These are phyloP conservation scores for Pedicia rivosa DNA, from an alignment of 2,888 invertebrate genomes.

Conservation along the genomic window DNA sequence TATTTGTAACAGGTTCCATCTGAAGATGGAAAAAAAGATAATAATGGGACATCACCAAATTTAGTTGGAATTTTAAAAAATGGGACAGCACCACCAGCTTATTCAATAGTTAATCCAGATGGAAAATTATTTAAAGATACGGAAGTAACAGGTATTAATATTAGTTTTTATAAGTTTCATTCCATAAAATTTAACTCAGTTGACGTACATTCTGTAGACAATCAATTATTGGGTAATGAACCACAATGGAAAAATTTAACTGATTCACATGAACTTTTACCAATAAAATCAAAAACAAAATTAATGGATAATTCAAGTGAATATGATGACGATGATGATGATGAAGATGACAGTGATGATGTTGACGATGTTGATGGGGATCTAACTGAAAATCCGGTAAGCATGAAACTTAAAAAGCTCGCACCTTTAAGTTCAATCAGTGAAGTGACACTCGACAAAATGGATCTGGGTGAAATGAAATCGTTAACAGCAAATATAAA, in stretches of 20 bases:
- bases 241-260: slow-evolving; percentile 38
- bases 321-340: slow-evolving; percentile 22
- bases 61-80: slow-evolving; percentile 30
- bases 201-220: too few relatives aligned
- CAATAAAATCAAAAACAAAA: slow-evolving; percentile 17
- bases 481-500: background rate
- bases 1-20: background rate
- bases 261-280: slow-evolving; percentile 17
- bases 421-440: slow-evolving; percentile 38
- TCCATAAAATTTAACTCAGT: too few relatives aligned
- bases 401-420: slow-evolving; percentile 26
- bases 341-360: slow-evolving; percentile 22
- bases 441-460: slow-evolving; percentile 29
- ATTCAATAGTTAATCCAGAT: too few relatives aligned
- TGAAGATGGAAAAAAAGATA: slow-evolving; percentile 22
- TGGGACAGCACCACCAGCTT: slow-evolving; percentile 20
- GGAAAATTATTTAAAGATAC: too few relatives aligned
- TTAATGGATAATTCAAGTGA: slow-evolving; percentile 22
- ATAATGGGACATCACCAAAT: slow-evolving; percentile 18
- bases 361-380: slow-evolving; percentile 19
- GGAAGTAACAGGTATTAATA: too few relatives aligned
- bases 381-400: slow-evolving; percentile 28
- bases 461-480: slow-evolving; percentile 11
- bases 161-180: too few relatives aligned
- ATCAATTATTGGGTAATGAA: slow-evolving; percentile 34